phyloP scores from a whole-genome alignment of 2,888 invertebrate species.

The Agonopterix heracliana region DNA sequence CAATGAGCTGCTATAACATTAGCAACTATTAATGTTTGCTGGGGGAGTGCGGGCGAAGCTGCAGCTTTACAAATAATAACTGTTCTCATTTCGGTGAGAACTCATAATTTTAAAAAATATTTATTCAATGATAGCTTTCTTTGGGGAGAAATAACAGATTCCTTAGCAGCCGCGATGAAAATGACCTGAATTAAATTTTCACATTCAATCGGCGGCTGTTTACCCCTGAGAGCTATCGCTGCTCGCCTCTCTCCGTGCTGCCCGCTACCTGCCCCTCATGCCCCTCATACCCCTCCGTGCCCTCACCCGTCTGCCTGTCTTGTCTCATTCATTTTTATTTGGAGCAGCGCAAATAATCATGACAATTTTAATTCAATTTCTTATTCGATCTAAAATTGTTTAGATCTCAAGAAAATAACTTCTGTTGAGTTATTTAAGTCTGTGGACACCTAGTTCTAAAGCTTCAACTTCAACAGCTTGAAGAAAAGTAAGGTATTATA shows the following conservation, averaged over 20 bases:
- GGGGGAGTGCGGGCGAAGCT: constrained; percentile 5
- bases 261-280: constrained; percentile 25
- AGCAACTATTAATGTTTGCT: constrained; percentile 20
- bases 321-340: constrained; percentile 40
- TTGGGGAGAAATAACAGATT: constrained; percentile 62
- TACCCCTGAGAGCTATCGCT: constrained; percentile 60
- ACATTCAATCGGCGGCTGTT: constrained; percentile 69
- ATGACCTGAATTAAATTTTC: constrained; percentile 71
- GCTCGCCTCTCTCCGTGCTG: constrained; percentile 4
- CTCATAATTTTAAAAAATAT: constrained; percentile 2
- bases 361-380: too few relatives aligned
- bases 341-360: constrained; percentile 1
- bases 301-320: constrained; percentile 33
- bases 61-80: neutral
- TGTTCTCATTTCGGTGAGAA: neutral
- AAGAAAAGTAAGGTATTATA: too few relatives aligned
- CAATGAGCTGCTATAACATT: constrained; percentile 24
- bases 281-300: constrained; percentile 14
- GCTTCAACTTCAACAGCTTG: too few relatives aligned
- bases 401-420: too few relatives aligned
- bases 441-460: too few relatives aligned
- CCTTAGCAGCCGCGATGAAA: constrained; percentile 53
- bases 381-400: too few relatives aligned
- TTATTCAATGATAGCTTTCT: constrained; percentile 44
- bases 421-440: too few relatives aligned